Conservation (phyloP, 2,888 invertebrate genomes). For the Lycaena phlaeas region DNA sequence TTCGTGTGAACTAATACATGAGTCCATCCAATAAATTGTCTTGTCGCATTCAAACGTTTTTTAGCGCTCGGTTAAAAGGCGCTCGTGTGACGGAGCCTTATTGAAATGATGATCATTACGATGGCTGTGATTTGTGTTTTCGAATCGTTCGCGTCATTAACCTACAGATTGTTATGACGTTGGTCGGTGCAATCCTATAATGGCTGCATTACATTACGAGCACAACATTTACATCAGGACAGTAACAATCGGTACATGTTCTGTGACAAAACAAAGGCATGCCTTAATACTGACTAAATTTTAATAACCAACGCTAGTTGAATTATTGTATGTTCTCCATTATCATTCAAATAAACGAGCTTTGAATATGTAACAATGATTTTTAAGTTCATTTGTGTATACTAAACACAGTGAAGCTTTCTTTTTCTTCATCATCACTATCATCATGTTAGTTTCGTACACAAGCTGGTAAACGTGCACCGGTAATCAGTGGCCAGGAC, state of each 20-base stretch:
- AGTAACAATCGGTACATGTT: conserved; percentile 45
- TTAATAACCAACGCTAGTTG: conserved; percentile 1
- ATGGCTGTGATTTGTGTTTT: no score
- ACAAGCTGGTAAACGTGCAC: no score
- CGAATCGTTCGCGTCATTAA: no score
- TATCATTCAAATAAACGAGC: conserved; percentile 3
- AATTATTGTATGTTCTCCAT: neutral
- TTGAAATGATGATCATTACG: no score
- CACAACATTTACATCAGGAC: conserved; percentile 45
- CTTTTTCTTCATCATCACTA: no score
- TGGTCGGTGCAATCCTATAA: neutral
- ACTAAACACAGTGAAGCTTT: no score
- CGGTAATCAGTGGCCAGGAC: no score
- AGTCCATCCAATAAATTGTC: no score
- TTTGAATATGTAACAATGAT: neutral
- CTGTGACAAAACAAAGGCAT: conserved; percentile 49
- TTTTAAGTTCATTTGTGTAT: neutral
- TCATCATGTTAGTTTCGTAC: neutral
- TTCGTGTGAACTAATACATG: no score
- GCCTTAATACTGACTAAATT: conserved; percentile 19
- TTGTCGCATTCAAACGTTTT: no score
- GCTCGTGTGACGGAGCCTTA: no score
- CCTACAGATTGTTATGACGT: neutral
- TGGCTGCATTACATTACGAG: conserved; percentile 20
- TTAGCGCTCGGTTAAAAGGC: no score